Percentiles rank a stretch among this genome's conserved stretches.
These are phyloP conservation scores for Zoanthus sansibaricus DNA, from an alignment of 92 coral and sea anemone species.

Conservation along the genomic window DNA sequence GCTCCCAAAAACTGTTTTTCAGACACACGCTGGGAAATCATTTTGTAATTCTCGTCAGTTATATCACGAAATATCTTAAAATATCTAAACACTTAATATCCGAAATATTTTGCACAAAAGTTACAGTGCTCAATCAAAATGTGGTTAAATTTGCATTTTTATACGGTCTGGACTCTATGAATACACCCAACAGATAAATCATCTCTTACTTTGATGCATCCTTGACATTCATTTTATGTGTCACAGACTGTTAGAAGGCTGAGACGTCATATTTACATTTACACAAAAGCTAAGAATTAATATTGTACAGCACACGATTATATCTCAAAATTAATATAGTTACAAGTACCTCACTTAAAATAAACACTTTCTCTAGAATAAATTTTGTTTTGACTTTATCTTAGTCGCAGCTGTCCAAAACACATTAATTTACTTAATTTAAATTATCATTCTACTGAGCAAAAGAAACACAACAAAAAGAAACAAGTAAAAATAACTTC, in stretches of 20 bases:
- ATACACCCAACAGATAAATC: too few relatives aligned
- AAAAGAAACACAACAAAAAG: background rate
- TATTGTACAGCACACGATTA: background rate
- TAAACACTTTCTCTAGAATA: background rate
- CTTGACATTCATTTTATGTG: too few relatives aligned
- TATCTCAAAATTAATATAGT: background rate
- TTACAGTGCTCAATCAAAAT: conserved; percentile 18
- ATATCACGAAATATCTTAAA: background rate
- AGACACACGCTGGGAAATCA: background rate
- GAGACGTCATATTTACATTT: background rate
- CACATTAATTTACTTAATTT: background rate
- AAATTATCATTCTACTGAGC: background rate
- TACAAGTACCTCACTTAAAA: background rate
- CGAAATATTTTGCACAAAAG: conserved; percentile 11
- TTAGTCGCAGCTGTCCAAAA: background rate
- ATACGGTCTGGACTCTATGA: too few relatives aligned
- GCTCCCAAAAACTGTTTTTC: conserved; percentile 3
- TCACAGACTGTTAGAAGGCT: background rate
- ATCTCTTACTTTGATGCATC: too few relatives aligned
- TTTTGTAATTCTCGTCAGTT: conserved; percentile 35
- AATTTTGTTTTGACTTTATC: background rate
- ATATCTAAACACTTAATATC: background rate
- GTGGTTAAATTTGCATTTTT: too few relatives aligned
- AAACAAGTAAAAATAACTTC: background rate
- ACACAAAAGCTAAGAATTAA: background rate